Percentiles rank a stretch among this genome's conserved stretches.
phyloP scores from a whole-genome alignment of 2,888 invertebrate species.

The Caenorhabditis japonica region DNA sequence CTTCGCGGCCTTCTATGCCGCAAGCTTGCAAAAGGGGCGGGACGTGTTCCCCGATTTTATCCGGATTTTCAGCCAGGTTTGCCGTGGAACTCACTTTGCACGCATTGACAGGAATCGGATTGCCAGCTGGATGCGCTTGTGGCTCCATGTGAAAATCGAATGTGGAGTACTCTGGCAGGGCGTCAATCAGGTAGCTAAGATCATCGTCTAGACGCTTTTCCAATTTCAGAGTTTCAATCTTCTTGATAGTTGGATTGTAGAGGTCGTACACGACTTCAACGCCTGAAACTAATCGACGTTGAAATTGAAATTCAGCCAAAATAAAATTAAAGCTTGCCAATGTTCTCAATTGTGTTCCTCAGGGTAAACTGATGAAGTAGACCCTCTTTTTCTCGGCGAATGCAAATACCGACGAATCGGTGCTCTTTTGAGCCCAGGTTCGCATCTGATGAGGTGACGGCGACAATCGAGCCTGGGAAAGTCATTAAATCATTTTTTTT shows the following conservation, averaged over 20 bases:
- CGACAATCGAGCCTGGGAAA: slow-evolving; percentile 75
- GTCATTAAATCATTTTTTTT: slow-evolving; percentile 12
- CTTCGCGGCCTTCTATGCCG: too few species aligned
- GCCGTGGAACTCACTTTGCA: slow-evolving; percentile 76
- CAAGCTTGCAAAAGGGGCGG: too few species aligned
- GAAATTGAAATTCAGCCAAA: neutral
- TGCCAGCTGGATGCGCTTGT: slow-evolving; percentile 85
- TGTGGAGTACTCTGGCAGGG: slow-evolving; percentile 88
- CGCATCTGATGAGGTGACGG: slow-evolving; percentile 73
- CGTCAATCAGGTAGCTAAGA: slow-evolving; percentile 86
- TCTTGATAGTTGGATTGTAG: slow-evolving; percentile 92
- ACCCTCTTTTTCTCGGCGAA: slow-evolving; percentile 87
- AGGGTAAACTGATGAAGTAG: slow-evolving; percentile 88
- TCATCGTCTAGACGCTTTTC: slow-evolving; percentile 93
- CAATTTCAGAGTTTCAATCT: slow-evolving; percentile 89
- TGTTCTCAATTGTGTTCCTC: slow-evolving; percentile 92
- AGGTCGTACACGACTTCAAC: slow-evolving; percentile 86
- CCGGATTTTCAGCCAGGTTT: too few species aligned
- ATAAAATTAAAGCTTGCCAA: slow-evolving; percentile 80
- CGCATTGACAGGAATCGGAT: slow-evolving; percentile 85
- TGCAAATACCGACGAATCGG: slow-evolving; percentile 94
- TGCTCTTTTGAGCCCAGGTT: slow-evolving; percentile 79
- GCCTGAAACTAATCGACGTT: slow-evolving; percentile 78
- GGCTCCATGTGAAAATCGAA: slow-evolving; percentile 92
- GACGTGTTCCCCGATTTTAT: too few species aligned